A percentile compares a stretch with the other conserved stretches of the same genome.
Conservation (phyloP, 30 jellyfish, hydroid and myxozoan species). For the Morbakka virulenta region DNA sequence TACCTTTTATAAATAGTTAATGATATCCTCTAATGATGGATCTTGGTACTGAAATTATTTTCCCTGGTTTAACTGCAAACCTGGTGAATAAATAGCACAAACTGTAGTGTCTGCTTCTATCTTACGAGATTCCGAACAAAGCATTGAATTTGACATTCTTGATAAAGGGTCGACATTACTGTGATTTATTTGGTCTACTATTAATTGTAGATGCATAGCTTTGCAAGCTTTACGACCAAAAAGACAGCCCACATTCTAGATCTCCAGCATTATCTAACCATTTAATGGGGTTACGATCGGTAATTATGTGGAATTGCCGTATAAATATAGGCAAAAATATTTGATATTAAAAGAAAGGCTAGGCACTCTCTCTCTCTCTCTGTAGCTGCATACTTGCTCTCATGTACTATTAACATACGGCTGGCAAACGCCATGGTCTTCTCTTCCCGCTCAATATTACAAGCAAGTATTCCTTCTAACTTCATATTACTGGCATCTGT, state of each 20-base stretch:
- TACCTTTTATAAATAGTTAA: conserved; percentile 8
- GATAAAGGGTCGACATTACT: conserved; percentile 47
- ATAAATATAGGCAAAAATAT: conserved; percentile 43
- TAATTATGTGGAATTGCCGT: conserved; percentile 34
- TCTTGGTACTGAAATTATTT: conserved; percentile 12
- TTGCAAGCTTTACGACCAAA: too few species aligned
- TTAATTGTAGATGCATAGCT: conserved; percentile 13
- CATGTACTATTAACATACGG: conserved; percentile 19
- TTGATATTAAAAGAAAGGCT: conserved; percentile 40
- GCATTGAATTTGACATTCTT: too few species aligned
- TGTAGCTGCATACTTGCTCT: conserved; percentile 35
- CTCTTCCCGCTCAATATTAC: conserved; percentile 27
- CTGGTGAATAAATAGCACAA: conserved; percentile 23
- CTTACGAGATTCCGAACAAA: too few species aligned
- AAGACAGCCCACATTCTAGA: conserved; percentile 31
- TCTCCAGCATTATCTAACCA: conserved; percentile 53
- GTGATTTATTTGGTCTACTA: conserved; percentile 1
- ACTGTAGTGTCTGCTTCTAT: too few species aligned
- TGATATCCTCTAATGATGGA: conserved; percentile 11
- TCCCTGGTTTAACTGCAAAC: conserved; percentile 10
- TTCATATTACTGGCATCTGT: conserved; percentile 57
- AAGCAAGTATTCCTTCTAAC: conserved; percentile 58
- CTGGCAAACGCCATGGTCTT: conserved; percentile 48
- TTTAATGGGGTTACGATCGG: conserved; percentile 52
- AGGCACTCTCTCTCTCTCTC: conserved; percentile 18